Evolutionary conservation across 2,888 invertebrate species (phyloP).

Genomic region (Parochlus steinenii): DNA sequence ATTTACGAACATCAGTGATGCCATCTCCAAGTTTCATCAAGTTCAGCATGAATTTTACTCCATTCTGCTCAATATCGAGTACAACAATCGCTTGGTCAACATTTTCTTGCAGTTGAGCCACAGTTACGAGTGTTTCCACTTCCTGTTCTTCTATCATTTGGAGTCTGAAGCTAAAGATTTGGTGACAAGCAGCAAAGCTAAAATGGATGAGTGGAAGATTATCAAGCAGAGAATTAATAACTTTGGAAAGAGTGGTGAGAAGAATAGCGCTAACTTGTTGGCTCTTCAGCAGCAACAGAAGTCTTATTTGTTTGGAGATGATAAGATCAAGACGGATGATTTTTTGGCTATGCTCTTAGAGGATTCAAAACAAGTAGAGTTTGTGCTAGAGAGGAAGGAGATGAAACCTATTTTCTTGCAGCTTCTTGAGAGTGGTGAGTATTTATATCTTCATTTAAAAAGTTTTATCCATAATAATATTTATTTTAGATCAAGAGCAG

Average conservation of each 20-base stretch:
- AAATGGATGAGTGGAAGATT: constrained; percentile 10
- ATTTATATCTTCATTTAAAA: no score
- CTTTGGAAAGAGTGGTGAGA: constrained; percentile 8
- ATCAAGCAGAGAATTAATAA: constrained; percentile 10
- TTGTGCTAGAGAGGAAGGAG: neutral
- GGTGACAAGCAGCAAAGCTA: neutral
- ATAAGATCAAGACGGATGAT: neutral
- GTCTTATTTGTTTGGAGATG: neutral
- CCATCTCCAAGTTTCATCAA: neutral
- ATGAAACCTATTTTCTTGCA: constrained; percentile 1
- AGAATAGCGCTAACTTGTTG: constrained; percentile 4
- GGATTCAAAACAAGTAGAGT: constrained; percentile 4
- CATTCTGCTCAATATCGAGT: constrained; percentile 6
- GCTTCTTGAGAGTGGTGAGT: no score
- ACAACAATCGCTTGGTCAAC: constrained; percentile 7
- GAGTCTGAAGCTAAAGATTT: neutral
- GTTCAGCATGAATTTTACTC: constrained; percentile 8
- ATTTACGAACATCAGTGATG: neutral
- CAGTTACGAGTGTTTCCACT: constrained; percentile 7
- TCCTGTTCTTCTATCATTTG: constrained; percentile 9
- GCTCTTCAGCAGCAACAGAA: constrained; percentile 3
- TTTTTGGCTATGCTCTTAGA: neutral
- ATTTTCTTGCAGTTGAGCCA: constrained; percentile 5
- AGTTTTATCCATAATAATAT: no score
- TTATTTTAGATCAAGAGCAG: no score